These are phyloP conservation scores for Vultur gryphus DNA, from an alignment of 2,797 vertebrate species.

Conservation along the genomic window DNA sequence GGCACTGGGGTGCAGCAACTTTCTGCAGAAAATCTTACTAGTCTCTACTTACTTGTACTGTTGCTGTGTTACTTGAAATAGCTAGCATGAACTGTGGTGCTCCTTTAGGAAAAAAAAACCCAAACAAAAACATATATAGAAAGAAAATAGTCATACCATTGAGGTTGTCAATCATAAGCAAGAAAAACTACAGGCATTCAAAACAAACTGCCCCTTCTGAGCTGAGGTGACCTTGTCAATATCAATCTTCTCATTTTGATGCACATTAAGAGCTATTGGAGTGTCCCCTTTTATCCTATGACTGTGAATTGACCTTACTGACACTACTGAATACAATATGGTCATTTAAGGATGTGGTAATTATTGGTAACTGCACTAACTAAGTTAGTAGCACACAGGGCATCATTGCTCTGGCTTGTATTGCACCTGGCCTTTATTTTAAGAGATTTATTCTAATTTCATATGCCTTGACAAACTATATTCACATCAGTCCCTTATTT, in stretches of 20 bases:
- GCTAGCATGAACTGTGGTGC: not conserved
- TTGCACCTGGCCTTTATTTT: conserved; percentile 52
- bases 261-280: conserved; percentile 37
- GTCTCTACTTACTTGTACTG: not conserved
- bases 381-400: not conserved
- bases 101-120: not conserved
- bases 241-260: conserved; percentile 55
- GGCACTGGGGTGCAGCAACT: not conserved
- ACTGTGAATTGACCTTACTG: conserved; percentile 47
- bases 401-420: not conserved
- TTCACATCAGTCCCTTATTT: not conserved
- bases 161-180: not conserved
- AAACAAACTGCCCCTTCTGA: conserved; percentile 22
- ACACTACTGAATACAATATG: conserved; percentile 41
- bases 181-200: conserved; percentile 27
- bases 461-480: not conserved
- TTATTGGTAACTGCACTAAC: conserved; percentile 40
- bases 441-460: not conserved
- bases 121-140: not conserved
- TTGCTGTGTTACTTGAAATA: not conserved
- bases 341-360: conserved; percentile 49
- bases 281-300: conserved; percentile 33
- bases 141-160: not conserved
- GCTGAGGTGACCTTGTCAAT: conserved; percentile 41
- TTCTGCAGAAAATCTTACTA: not conserved